phyloP scores from a whole-genome alignment of 1,140 invertebrate species.

The Nasonia longicornis region DNA sequence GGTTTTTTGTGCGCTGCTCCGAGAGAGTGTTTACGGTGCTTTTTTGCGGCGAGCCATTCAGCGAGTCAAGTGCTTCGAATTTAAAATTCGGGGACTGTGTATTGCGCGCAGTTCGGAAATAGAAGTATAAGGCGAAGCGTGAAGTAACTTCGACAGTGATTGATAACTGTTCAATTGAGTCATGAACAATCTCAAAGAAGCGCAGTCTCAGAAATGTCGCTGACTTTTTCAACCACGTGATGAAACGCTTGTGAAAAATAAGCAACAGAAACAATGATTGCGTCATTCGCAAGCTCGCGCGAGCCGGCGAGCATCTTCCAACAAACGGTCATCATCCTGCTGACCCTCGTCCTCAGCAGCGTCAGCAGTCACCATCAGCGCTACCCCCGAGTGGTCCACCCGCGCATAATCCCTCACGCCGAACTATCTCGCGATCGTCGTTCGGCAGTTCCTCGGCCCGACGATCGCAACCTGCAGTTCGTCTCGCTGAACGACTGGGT shows the following conservation, averaged over 20 bases:
- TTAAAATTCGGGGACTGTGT: no score
- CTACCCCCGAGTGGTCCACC: constrained; percentile 40
- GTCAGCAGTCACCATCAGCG: background rate
- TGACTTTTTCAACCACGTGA: background rate
- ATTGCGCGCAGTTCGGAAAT: no score
- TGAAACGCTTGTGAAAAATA: background rate
- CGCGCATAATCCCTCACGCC: constrained; percentile 15
- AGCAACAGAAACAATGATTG: constrained; percentile 44
- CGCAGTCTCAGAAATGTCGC: background rate
- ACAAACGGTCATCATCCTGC: background rate
- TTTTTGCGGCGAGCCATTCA: constrained; percentile 23
- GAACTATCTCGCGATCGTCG: constrained; percentile 41
- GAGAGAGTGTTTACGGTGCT: background rate
- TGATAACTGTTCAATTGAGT: background rate
- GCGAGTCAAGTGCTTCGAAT: no score
- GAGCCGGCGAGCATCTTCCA: background rate
- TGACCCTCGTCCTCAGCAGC: background rate
- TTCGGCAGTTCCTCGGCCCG: background rate
- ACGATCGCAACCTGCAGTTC: background rate
- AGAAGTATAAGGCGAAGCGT: no score
- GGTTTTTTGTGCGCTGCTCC: background rate
- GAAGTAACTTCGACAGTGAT: no score
- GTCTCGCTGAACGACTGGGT: constrained; percentile 57
- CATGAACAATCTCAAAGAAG: background rate
- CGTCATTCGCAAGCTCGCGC: constrained; percentile 23